Percentiles rank a stretch among this genome's conserved stretches.
phyloP scores from a whole-genome alignment of 2,888 invertebrate genomes.

The Aethes cnicana region DNA sequence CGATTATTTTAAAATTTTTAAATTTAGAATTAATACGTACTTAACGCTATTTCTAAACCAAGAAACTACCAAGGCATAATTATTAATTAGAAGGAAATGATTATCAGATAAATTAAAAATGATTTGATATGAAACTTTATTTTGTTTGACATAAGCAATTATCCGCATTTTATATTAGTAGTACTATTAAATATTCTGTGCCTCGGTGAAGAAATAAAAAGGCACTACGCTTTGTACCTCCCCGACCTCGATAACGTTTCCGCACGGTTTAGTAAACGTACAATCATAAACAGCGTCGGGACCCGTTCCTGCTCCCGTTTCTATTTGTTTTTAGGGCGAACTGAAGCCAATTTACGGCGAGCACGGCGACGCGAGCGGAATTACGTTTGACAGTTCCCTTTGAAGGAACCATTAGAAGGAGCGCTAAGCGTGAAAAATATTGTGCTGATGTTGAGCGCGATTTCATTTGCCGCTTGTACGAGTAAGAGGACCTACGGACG shows the following conservation, averaged over 20 bases:
- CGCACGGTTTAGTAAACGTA: slow-evolving; percentile 11
- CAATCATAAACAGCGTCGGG: slow-evolving; percentile 33
- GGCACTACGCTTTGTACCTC: not conserved
- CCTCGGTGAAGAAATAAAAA: not conserved
- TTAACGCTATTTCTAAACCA: no score
- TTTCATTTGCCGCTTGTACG: slow-evolving; percentile 2
- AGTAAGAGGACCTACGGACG: slow-evolving; percentile 6
- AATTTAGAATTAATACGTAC: no score
- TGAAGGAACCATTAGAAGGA: slow-evolving; percentile 46
- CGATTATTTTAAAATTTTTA: no score
- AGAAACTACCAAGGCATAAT: no score
- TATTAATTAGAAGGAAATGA: no score
- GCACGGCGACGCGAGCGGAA: slow-evolving; percentile 47
- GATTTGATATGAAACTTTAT: no score
- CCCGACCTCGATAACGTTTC: slow-evolving; percentile 4
- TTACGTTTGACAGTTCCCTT: slow-evolving; percentile 49
- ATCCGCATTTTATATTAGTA: no score
- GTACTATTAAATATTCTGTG: no score
- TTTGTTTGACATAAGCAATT: no score
- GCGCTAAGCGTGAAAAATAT: slow-evolving; percentile 45
- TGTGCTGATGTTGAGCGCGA: slow-evolving; percentile 25
- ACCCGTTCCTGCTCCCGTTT: slow-evolving; percentile 49
- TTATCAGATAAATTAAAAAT: no score
- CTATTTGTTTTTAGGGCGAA: slow-evolving; percentile 46
- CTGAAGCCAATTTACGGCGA: slow-evolving; percentile 50